Evolutionary conservation across 2,888 invertebrate species (phyloP).

Genomic region (Pelosia muscerda): DNA sequence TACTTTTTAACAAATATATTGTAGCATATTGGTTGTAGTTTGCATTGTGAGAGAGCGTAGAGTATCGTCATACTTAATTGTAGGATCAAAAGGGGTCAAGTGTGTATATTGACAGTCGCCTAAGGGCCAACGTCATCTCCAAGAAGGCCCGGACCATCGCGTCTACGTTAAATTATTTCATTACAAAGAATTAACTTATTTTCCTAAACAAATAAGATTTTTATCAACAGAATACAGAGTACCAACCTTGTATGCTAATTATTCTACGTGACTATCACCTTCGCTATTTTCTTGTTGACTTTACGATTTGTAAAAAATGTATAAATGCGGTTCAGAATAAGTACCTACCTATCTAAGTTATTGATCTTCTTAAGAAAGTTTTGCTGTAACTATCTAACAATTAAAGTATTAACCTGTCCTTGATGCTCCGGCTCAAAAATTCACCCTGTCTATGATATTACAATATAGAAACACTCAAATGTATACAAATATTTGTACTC

Average conservation of each 20-base stretch:
- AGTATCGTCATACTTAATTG: slow-evolving; percentile 84
- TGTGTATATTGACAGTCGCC: slow-evolving; percentile 85
- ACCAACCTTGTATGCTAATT: slow-evolving; percentile 16
- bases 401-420: too few species aligned
- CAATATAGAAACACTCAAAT: not conserved
- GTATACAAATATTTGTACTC: slow-evolving; percentile 19
- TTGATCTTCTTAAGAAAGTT: too few species aligned
- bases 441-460: not conserved
- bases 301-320: too few species aligned
- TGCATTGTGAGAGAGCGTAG: slow-evolving; percentile 55
- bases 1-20: slow-evolving; percentile 27
- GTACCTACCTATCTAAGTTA: too few species aligned
- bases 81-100: slow-evolving; percentile 87
- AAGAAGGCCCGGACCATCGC: slow-evolving; percentile 54
- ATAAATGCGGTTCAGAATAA: too few species aligned
- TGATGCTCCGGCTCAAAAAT: too few species aligned
- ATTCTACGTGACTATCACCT: slow-evolving; percentile 21
- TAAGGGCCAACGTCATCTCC: slow-evolving; percentile 82
- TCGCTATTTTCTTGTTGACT: not conserved
- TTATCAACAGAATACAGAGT: not conserved
- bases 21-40: slow-evolving; percentile 35
- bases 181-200: slow-evolving; percentile 45
- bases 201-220: slow-evolving; percentile 17
- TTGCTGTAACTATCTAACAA: too few species aligned
- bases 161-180: slow-evolving; percentile 45